phyloP scores from a whole-genome alignment of 2,797 vertebrate genomes.

The Anolis apletophallus region DNA sequence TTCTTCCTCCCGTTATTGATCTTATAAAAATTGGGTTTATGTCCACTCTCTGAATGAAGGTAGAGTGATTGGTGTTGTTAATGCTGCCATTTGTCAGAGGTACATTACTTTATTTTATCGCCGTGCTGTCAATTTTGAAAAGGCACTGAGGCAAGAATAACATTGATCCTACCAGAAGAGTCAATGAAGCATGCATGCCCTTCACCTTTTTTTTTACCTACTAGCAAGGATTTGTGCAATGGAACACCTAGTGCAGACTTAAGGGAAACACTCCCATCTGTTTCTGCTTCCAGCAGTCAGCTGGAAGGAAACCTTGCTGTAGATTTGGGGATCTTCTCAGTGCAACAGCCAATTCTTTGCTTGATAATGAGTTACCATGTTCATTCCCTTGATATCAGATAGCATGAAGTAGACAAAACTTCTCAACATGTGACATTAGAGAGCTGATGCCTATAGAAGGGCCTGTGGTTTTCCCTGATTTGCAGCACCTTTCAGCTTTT shows the following conservation, averaged over 20 bases:
- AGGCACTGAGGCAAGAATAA: not conserved
- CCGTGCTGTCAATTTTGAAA: not conserved
- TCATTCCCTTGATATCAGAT: not conserved
- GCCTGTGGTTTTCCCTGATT: not conserved
- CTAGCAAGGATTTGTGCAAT: constrained; percentile 3
- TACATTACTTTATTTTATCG: not conserved
- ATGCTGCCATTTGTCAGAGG: not conserved
- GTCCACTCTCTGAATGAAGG: not conserved
- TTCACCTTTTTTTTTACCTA: constrained; percentile 15
- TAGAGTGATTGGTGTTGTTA: not conserved
- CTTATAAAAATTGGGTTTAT: not conserved
- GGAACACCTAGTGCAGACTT: not conserved
- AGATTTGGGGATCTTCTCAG: not conserved
- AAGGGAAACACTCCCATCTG: not conserved
- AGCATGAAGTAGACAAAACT: not conserved
- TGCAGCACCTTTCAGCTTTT: not conserved
- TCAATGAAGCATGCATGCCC: constrained; percentile 4
- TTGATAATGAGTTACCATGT: not conserved
- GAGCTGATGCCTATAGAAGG: not conserved
- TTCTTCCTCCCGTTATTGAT: not conserved
- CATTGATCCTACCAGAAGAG: constrained; percentile 25
- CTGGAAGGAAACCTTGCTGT: not conserved
- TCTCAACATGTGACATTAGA: too few species aligned
- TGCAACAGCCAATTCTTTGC: not conserved
- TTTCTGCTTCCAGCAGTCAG: not conserved